A percentile compares a stretch with the other conserved stretches of the same genome.
phyloP scores from a whole-genome alignment of 1,140 invertebrate genomes.

The Adoxophyes honmai region DNA sequence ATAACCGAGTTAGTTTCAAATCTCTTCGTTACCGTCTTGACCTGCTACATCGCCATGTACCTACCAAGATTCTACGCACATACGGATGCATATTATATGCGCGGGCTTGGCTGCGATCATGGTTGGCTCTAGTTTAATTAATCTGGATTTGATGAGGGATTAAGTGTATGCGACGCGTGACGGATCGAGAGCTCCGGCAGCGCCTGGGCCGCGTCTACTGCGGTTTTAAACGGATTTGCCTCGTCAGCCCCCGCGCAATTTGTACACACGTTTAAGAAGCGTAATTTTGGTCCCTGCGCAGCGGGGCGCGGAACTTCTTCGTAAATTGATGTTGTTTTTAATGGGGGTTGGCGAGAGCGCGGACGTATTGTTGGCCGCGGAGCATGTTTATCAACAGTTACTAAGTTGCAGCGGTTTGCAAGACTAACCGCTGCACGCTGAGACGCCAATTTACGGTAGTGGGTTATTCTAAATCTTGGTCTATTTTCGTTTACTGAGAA shows the following conservation, averaged over 20 bases:
- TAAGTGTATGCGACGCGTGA: constrained; percentile 66
- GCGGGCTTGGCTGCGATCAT: constrained; percentile 39
- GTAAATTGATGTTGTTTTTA: constrained; percentile 15
- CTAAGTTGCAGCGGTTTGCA: too few species aligned
- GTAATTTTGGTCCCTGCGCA: constrained; percentile 28
- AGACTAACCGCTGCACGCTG: too few species aligned
- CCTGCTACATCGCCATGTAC: neutral
- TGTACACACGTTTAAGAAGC: constrained; percentile 53
- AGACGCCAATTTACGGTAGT: too few species aligned
- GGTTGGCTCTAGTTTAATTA: constrained; percentile 70
- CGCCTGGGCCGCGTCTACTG: constrained; percentile 42
- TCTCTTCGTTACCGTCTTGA: constrained; percentile 14
- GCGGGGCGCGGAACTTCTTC: constrained; percentile 11
- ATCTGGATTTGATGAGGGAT: constrained; percentile 74
- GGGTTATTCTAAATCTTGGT: too few species aligned
- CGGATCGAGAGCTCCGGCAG: constrained; percentile 56
- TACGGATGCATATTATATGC: constrained; percentile 27
- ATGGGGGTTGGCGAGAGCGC: constrained; percentile 6
- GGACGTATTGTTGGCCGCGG: neutral
- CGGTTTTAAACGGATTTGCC: constrained; percentile 66
- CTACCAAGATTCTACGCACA: constrained; percentile 1
- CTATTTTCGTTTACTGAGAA: too few species aligned
- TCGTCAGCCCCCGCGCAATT: constrained; percentile 54
- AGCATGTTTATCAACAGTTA: constrained; percentile 6
- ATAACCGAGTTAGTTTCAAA: neutral